A percentile compares a stretch with the other conserved stretches of the same genome.
phyloP scores from a whole-genome alignment of 2,888 invertebrate species.

The Folsomia manolachei region DNA sequence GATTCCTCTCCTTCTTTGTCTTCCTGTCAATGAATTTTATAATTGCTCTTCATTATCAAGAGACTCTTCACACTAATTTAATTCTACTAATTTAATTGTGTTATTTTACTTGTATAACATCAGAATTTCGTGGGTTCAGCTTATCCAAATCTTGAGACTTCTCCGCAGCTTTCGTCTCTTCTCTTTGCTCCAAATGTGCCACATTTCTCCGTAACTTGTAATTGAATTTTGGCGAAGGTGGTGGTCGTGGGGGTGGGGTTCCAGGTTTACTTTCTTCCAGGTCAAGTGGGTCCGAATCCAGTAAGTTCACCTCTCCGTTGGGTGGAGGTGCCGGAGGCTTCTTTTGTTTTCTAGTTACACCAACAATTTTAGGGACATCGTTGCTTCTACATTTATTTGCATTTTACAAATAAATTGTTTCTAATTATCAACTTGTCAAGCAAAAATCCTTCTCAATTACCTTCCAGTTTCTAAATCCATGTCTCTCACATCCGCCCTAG shows the following conservation, averaged over 20 bases:
- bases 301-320: no score
- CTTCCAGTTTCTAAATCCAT: background rate
- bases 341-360: constrained; percentile 1
- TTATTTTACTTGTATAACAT: constrained; percentile 17
- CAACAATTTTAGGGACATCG: background rate
- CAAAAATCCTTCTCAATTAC: constrained; percentile 24
- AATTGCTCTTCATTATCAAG: background rate
- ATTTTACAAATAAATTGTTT: constrained; percentile 12
- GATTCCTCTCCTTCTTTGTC: background rate
- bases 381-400: constrained; percentile 5
- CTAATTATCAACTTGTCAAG: constrained; percentile 24
- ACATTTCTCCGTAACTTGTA: constrained; percentile 25
- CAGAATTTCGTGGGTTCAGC: constrained; percentile 21
- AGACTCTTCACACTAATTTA: background rate
- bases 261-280: background rate
- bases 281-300: background rate
- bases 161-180: constrained; percentile 3
- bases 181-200: constrained; percentile 17
- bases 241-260: background rate
- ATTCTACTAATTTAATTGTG: background rate
- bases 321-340: constrained; percentile 18
- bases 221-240: constrained; percentile 28
- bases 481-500: background rate
- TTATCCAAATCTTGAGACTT: constrained; percentile 18
- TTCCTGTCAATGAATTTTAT: background rate